Conservation (phyloP, 2,797 vertebrate genomes). For the Malacoraja senta region DNA sequence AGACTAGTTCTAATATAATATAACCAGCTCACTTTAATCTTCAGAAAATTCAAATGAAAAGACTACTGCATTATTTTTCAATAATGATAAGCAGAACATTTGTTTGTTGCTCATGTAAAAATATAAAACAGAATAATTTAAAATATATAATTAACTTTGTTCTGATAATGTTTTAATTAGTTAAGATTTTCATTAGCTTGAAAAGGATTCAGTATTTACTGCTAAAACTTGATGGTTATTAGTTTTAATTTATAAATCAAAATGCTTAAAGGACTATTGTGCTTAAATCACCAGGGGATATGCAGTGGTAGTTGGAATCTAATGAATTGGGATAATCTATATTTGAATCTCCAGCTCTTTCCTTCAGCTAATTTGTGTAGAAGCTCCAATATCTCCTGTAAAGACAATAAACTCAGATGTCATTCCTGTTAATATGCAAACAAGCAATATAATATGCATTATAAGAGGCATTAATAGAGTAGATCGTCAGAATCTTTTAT, state of each 20-base stretch:
- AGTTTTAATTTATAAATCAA: not conserved
- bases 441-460: too few species aligned
- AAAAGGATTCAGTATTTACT: not conserved
- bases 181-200: not conserved
- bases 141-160: not conserved
- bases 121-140: slow-evolving; percentile 9
- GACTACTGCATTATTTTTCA: not conserved
- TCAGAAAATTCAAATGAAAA: not conserved
- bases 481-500: too few species aligned
- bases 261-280: not conserved
- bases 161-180: not conserved
- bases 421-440: too few species aligned
- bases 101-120: not conserved
- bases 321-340: not conserved
- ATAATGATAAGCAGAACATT: not conserved
- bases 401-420: not conserved
- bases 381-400: not conserved
- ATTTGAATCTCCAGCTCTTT: not conserved
- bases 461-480: too few species aligned
- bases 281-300: not conserved
- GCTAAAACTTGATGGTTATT: not conserved
- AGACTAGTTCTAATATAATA: not conserved
- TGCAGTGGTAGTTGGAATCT: not conserved
- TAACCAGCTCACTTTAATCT: slow-evolving; percentile 29
- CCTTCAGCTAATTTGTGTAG: not conserved